Conservation (phyloP, 2,888 invertebrate genomes). For the Hanleya hanleyi region DNA sequence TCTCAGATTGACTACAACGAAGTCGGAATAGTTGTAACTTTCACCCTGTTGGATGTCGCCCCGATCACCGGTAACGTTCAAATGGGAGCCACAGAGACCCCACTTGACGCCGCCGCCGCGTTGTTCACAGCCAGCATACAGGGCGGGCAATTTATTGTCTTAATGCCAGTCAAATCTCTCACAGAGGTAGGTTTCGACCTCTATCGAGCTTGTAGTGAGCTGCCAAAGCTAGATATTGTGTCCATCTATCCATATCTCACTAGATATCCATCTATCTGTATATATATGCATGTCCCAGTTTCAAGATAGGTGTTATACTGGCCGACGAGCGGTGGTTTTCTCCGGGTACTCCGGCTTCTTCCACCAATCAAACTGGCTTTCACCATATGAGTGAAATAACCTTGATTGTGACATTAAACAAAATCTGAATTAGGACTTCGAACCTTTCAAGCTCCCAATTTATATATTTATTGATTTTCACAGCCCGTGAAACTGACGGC, state of each 20-base stretch:
- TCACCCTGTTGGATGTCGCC: background rate
- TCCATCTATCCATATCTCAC: no score
- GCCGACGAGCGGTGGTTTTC: no score
- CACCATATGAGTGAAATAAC: background rate
- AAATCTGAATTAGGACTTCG: background rate
- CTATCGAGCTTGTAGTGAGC: no score
- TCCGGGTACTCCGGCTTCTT: no score
- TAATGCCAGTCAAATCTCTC: background rate
- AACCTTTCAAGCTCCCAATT: no score
- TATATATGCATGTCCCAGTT: no score
- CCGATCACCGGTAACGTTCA: background rate
- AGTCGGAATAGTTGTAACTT: background rate
- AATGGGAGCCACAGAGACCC: background rate
- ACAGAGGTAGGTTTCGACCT: background rate
- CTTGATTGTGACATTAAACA: background rate
- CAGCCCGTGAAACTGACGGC: background rate
- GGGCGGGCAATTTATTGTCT: background rate
- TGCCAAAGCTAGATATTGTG: no score
- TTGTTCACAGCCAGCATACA: background rate
- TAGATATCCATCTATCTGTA: no score
- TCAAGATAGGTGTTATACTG: no score
- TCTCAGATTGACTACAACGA: background rate
- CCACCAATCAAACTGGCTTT: background rate
- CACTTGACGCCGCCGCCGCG: background rate
- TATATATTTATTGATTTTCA: no score